A percentile compares a stretch with the other conserved stretches of the same genome.
Conservation (phyloP, 2,888 invertebrate genomes). For the Phyllotreta cruciferae region DNA sequence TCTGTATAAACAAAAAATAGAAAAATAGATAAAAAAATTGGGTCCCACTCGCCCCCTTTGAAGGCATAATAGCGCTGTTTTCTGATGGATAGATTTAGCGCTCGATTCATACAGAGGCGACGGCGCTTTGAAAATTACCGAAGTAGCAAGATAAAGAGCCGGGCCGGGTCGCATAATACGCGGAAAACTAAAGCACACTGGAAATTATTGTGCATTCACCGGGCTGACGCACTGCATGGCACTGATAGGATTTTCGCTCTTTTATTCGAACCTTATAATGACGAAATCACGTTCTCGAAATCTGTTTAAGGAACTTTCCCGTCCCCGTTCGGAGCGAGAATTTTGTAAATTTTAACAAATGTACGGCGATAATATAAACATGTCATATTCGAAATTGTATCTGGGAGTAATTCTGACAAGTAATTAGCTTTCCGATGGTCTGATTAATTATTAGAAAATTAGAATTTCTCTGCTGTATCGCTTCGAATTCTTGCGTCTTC, state of each 20-base stretch:
- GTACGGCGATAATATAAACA: no score
- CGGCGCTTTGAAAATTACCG: constrained; percentile 54
- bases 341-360: no score
- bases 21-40: background rate
- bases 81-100: constrained; percentile 53
- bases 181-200: constrained; percentile 46
- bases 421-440: no score
- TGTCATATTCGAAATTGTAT: no score
- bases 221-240: constrained; percentile 30
- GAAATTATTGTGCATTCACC: constrained; percentile 48
- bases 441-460: background rate
- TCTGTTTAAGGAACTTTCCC: constrained; percentile 33
- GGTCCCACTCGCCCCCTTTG: constrained; percentile 38
- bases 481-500: constrained; percentile 19
- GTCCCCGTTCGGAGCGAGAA: no score
- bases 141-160: constrained; percentile 51
- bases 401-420: no score
- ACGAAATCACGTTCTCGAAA: constrained; percentile 39
- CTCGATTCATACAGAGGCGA: constrained; percentile 49
- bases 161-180: constrained; percentile 44
- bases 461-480: constrained; percentile 10
- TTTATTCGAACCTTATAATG: constrained; percentile 31
- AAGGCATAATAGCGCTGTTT: constrained; percentile 55
- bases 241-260: constrained; percentile 43
- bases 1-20: no score